phyloP scores from a whole-genome alignment of 2,113 vertebrate species.

The Dipodomys merriami region DNA sequence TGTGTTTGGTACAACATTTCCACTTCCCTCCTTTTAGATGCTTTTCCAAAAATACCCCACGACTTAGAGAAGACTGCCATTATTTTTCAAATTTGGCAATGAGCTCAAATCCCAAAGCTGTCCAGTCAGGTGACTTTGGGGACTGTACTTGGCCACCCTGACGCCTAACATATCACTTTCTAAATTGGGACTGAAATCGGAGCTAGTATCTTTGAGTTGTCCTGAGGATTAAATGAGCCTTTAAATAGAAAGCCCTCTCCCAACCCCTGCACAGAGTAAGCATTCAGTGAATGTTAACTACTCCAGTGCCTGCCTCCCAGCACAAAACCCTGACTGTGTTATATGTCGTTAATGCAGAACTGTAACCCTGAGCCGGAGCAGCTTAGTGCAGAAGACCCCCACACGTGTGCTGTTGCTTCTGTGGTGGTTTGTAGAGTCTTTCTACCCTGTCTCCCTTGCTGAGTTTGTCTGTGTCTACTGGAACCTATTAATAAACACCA shows the following conservation, averaged over 20 bases:
- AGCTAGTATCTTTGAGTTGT: not conserved
- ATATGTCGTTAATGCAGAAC: not conserved
- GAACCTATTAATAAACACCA: not conserved
- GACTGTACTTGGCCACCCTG: too few species aligned
- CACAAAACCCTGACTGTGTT: not conserved
- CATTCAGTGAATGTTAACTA: too few species aligned
- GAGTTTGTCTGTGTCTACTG: not conserved
- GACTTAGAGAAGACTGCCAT: not conserved
- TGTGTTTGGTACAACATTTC: not conserved
- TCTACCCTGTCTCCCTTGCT: not conserved
- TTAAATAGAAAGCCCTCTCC: not conserved
- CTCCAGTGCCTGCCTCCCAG: not conserved
- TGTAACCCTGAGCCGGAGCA: not conserved
- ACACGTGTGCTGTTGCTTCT: rapidly evolving
- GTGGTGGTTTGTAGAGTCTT: not conserved
- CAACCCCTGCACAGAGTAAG: too few species aligned
- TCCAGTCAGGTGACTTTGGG: not conserved
- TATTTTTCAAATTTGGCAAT: not conserved
- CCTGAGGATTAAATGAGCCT: not conserved
- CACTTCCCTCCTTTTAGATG: not conserved
- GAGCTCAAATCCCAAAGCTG: not conserved
- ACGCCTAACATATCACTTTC: not conserved
- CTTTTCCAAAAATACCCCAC: not conserved
- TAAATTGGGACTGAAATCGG: not conserved
- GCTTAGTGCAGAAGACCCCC: not conserved